phyloP scores from a whole-genome alignment of 2,113 vertebrate genomes.

The Cavia porcellus region DNA sequence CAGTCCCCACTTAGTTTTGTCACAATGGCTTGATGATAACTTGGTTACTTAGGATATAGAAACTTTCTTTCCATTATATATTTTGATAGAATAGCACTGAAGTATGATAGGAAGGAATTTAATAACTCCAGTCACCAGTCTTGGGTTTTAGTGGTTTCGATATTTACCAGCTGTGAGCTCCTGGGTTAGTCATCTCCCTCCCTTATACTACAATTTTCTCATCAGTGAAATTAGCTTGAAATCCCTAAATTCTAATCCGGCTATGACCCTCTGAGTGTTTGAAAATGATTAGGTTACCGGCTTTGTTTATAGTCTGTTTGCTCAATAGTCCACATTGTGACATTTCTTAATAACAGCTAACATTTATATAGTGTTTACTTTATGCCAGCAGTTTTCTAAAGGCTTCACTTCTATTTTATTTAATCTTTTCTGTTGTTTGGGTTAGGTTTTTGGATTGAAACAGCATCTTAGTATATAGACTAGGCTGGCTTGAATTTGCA shows the following conservation, averaged over 20 bases:
- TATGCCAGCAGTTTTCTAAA: neutral
- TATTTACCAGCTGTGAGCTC: neutral
- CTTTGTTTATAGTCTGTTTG: neutral
- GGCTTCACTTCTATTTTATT: constrained; percentile 21
- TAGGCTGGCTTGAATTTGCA: neutral
- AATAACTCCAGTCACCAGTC: neutral
- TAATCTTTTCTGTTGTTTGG: neutral
- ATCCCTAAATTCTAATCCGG: constrained; percentile 4
- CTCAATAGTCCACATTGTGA: neutral
- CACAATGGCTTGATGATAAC: neutral
- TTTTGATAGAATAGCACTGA: neutral
- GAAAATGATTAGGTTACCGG: constrained; percentile 13
- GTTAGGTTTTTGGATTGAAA: neutral
- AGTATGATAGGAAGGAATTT: neutral
- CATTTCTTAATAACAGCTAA: constrained; percentile 34
- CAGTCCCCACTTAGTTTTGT: constrained; percentile 24
- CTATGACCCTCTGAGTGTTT: constrained; percentile 6
- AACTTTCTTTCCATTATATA: constrained; percentile 6
- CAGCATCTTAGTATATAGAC: neutral
- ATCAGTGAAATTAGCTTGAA: neutral
- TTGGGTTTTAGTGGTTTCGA: neutral
- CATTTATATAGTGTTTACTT: constrained; percentile 9
- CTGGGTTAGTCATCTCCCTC: neutral
- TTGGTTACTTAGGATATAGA: constrained; percentile 21
- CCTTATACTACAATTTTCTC: neutral